These are phyloP conservation scores for Xerus inauris DNA, from an alignment of 2,113 vertebrate genomes.

Conservation along the genomic window DNA sequence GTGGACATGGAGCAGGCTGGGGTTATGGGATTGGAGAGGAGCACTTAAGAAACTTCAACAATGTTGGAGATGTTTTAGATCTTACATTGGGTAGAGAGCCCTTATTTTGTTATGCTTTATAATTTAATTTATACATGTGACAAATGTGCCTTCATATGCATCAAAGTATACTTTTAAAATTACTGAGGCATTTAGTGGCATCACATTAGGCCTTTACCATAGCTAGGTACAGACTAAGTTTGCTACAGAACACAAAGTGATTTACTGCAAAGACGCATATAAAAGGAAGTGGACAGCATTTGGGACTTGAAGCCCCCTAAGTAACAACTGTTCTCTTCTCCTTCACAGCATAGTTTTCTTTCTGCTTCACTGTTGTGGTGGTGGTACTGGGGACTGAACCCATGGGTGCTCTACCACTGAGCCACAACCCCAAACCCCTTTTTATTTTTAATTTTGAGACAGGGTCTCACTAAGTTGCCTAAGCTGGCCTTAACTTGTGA, in stretches of 20 bases:
- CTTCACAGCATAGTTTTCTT: neutral
- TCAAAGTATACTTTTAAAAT: neutral
- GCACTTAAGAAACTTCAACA: neutral
- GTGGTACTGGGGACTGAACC: neutral
- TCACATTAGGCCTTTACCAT: neutral
- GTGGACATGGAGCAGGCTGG: neutral
- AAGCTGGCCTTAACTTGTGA: neutral
- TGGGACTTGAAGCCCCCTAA: neutral
- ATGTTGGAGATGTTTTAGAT: neutral
- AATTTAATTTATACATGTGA: neutral
- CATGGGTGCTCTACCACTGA: too few relatives aligned
- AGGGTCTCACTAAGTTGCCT: neutral
- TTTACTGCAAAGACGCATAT: neutral
- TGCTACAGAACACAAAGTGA: neutral
- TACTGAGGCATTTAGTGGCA: neutral
- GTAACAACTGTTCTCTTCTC: neutral
- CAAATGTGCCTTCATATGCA: neutral
- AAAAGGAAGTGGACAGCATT: neutral
- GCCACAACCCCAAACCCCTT: neutral
- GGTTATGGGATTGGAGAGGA: neutral
- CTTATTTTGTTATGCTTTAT: neutral
- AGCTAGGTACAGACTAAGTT: neutral
- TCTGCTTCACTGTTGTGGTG: too few relatives aligned
- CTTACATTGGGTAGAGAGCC: neutral
- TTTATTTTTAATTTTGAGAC: neutral